Evolutionary conservation across 2,888 invertebrate genomes (phyloP).

Genomic region (Drosophila falleni): DNA sequence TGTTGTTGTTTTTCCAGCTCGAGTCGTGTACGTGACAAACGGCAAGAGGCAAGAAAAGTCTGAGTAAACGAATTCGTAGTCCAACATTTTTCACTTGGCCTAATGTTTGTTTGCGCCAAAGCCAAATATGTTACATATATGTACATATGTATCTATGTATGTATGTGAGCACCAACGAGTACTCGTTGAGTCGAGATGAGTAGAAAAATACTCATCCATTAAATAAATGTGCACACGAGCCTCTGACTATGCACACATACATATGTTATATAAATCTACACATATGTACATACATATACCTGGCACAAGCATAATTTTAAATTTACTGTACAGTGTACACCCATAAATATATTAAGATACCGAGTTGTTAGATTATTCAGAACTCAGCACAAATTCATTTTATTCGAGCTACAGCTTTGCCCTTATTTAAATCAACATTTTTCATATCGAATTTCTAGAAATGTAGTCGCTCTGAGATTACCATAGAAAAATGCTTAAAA

Average conservation of each 20-base stretch:
- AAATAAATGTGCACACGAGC: conserved; percentile 44
- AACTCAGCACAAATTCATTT: conserved; percentile 19
- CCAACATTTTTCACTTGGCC: conserved; percentile 57
- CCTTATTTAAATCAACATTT: conserved; percentile 10
- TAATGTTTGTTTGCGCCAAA: conserved; percentile 21
- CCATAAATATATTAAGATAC: conserved; percentile 10
- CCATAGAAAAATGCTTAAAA: background rate
- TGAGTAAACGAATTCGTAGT: conserved; percentile 73
- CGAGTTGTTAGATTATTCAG: conserved; percentile 12
- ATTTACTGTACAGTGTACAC: conserved; percentile 9
- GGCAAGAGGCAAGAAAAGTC: conserved; percentile 57
- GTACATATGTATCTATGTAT: background rate
- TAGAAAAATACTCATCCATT: conserved; percentile 52
- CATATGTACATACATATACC: background rate
- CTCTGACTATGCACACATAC: conserved; percentile 8
- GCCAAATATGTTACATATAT: conserved; percentile 11
- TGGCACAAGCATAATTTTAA: conserved; percentile 20
- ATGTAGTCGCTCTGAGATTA: background rate
- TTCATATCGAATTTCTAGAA: background rate
- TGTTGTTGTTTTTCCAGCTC: conserved; percentile 26
- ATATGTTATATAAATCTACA: background rate
- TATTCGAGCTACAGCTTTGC: conserved; percentile 8
- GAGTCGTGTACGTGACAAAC: conserved; percentile 61
- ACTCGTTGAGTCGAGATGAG: conserved; percentile 10
- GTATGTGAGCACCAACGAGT: background rate